Evolutionary conservation across 2,888 invertebrate genomes (phyloP), one percentile per base, ranked within the genome.

Genomic region (Alcis repandata): DNA sequence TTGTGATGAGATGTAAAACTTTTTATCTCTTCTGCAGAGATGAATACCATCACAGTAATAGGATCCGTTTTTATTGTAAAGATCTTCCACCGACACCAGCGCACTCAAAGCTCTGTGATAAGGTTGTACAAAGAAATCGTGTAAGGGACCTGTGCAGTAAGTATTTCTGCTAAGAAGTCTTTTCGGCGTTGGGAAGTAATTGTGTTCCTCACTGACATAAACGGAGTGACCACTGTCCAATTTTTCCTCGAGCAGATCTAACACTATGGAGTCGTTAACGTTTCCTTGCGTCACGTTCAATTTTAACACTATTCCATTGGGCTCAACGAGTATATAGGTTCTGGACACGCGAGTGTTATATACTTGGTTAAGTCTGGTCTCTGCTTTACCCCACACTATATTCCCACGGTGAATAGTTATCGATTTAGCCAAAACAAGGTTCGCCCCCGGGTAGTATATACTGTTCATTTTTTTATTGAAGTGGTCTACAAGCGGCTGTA

Each of bases 161-260:
- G 63, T 63, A 4, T 13, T 32, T n/a, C 40, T 32, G 0, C 20
- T 7, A 2, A 59, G 40, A 9, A 63, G 33, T 41, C 2, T 17
- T 11, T 13, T 1, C 4, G 59, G 40, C 7, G 53, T 11, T 32
- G 27, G 13, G 10, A 59, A 7, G 8, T 46, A 22, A 20, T 33
- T 58, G 10, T 53, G 59, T 13, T 33, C 11, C 13, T 53, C 48
- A 20, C 15, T n/a, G 0, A 59, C 13, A 32, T 59, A 63, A 10
- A 63, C 63, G 9, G 53, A 19, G 13, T 59, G 58, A 13, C 63
- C 63, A 32, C 22, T n/a, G 48, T 63, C 13, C 27, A 63, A 33
- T 17, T 59, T 53, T 11, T 48, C 48, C 13, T 32, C 10, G 6
- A 63, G 48, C 15, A 63, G 53, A 48, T 48, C 17, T 1, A 57